Evolutionary conservation across 2,113 vertebrate species (phyloP).

Genomic region (Excalfactoria chinensis): DNA sequence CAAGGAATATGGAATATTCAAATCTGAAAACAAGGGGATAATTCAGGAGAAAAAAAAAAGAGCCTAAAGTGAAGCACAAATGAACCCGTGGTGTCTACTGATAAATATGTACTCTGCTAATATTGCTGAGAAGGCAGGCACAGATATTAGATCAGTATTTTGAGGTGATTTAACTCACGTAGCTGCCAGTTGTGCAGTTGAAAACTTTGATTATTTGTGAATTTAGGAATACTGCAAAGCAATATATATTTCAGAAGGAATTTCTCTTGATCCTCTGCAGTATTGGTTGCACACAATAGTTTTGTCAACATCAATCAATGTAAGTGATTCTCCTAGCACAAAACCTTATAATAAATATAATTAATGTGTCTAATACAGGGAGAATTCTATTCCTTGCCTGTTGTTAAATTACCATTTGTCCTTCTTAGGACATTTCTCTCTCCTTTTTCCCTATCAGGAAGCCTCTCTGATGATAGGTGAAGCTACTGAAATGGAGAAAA

Average conservation of each 20-base stretch:
- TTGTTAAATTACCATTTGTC: not conserved
- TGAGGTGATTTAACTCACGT: slow-evolving; percentile 17
- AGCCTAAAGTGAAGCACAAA: not conserved
- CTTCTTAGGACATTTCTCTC: not conserved
- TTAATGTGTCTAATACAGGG: not conserved
- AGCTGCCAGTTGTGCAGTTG: not conserved
- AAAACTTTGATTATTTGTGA: not conserved
- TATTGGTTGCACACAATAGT: not conserved
- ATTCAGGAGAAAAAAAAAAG: not conserved
- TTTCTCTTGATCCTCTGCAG: not conserved
- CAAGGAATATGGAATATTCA: not conserved
- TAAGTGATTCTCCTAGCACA: not conserved
- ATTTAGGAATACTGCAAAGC: slow-evolving; percentile 3
- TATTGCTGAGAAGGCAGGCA: slow-evolving; percentile 31
- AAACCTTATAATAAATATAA: not conserved
- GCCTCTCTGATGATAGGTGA: not conserved
- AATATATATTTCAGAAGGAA: not conserved
- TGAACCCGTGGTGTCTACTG: not conserved
- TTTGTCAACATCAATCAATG: not conserved
- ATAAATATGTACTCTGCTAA: slow-evolving; percentile 6
- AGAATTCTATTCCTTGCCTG: not conserved
- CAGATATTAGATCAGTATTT: slow-evolving; percentile 2
- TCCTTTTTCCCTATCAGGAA: not conserved
- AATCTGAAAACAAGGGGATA: not conserved
- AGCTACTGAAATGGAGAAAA: not conserved